Evolutionary conservation across 2,888 invertebrate species (phyloP), one percentile per base, ranked within the genome.

Genomic region (Amblyjoppa proteus): DNA sequence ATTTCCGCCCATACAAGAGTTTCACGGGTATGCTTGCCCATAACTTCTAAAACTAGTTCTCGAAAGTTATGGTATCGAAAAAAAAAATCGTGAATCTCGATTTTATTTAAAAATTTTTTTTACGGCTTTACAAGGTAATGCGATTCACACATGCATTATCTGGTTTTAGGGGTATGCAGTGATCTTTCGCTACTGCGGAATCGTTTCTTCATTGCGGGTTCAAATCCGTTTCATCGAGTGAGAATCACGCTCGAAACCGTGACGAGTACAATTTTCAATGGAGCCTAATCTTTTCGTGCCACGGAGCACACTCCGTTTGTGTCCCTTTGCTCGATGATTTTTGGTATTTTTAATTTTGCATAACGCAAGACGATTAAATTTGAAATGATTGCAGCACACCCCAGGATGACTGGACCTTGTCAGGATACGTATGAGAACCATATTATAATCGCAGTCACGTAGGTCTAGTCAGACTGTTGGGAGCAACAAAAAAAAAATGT

Each of bases 171-270:
- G n/a, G 38, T 11, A 25, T 49, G 64, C 11, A 53, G 66, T 76
- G 66, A 20, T 16, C 38, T 20, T 38, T 64, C 49, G 45, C 31
- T 4, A 11, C 25, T 13, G 45, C 28, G 4, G 7, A 28, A 16
- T 9, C 20, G 34, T 53, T 58, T 28, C 28, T 28, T 3, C 41
- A 28, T 28, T 4, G 11, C 16, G n/a, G 38, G 0, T 20, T 51
- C 38, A 53, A 92, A 93, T 90, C 91, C 90, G 85, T 83, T 79
- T 76, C 87, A 88, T 83, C 83, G 85, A 88, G 89, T 89, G 87
- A 84, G 86, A 89, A 90, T 92, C 93, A 92, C 92, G 93, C 87
- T 86, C 89, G 77, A 70, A 87, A 87, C 89, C 90, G 90, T 93
- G 92, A 92, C 88, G 87, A 74, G 76, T 61, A 28, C 2, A 51